Evolutionary conservation across 2,888 invertebrate species (phyloP).

Genomic region (Oxyscelio sp.): DNA sequence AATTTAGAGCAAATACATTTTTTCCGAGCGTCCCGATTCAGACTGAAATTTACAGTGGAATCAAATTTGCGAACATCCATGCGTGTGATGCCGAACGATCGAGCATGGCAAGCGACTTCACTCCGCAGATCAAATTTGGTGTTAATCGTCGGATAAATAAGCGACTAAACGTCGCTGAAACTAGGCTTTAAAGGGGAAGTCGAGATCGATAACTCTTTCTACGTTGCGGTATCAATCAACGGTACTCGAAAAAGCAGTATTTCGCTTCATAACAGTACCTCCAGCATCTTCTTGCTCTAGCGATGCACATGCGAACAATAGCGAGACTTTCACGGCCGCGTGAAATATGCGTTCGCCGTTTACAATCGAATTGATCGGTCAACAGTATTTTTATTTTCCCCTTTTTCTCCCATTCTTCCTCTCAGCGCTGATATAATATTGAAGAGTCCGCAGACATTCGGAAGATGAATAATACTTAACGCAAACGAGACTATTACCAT

Average conservation of each 20-base stretch:
- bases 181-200: slow-evolving; percentile 59
- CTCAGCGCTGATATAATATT: too few species aligned
- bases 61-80: not conserved
- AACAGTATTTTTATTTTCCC: slow-evolving; percentile 9
- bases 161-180: slow-evolving; percentile 59
- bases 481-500: slow-evolving; percentile 21
- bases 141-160: slow-evolving; percentile 54
- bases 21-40: not conserved
- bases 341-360: slow-evolving; percentile 43
- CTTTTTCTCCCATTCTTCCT: too few species aligned
- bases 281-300: slow-evolving; percentile 50
- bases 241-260: slow-evolving; percentile 72
- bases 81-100: not conserved
- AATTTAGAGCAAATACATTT: slow-evolving; percentile 27
- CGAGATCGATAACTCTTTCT: slow-evolving; percentile 73
- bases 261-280: slow-evolving; percentile 70
- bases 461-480: not conserved
- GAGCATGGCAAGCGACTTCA: slow-evolving; percentile 7
- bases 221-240: slow-evolving; percentile 72
- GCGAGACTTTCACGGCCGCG: slow-evolving; percentile 51
- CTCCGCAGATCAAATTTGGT: slow-evolving; percentile 46
- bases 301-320: slow-evolving; percentile 77
- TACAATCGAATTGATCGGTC: slow-evolving; percentile 71
- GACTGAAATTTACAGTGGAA: not conserved
- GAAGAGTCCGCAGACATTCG: too few species aligned